Evolutionary conservation across 2,888 invertebrate species (phyloP).

Genomic region (Tolmerus cingulatus): DNA sequence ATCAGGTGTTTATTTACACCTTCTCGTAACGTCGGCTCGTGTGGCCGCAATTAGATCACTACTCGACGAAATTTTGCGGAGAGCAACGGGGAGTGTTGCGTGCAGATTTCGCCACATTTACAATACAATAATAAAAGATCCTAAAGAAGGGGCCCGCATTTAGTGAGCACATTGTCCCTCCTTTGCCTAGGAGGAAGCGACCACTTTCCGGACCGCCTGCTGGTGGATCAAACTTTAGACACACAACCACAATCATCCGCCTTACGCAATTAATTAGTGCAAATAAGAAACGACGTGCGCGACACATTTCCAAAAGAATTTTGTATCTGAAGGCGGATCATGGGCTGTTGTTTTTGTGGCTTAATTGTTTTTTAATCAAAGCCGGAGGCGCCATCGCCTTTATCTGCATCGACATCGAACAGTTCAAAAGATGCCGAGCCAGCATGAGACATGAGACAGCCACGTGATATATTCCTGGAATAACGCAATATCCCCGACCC

Average conservation of each 20-base stretch:
- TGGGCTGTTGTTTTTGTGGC: neutral
- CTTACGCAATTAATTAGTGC: constrained; percentile 29
- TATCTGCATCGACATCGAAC: constrained; percentile 8
- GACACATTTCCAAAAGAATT: constrained; percentile 18
- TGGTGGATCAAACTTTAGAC: neutral
- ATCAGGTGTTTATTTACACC: constrained; percentile 36
- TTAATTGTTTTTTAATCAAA: constrained; percentile 10
- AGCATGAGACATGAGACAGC: constrained; percentile 44
- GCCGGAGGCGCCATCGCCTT: constrained; percentile 23
- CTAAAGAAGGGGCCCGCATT: neutral
- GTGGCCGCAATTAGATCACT: neutral
- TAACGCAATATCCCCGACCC: constrained; percentile 35
- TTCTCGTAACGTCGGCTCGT: neutral
- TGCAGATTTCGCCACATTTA: neutral
- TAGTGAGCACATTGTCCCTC: neutral
- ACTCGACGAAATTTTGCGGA: neutral
- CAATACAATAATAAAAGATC: neutral
- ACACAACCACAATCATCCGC: neutral
- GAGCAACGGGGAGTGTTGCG: neutral
- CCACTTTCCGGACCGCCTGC: neutral
- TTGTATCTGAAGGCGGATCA: constrained; percentile 6
- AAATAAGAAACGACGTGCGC: constrained; percentile 9
- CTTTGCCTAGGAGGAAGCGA: neutral
- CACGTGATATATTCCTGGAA: constrained; percentile 44
- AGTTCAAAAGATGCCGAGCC: constrained; percentile 36